Evolutionary conservation across 2,888 invertebrate species (phyloP).

Genomic region (Melinaea menophilus): DNA sequence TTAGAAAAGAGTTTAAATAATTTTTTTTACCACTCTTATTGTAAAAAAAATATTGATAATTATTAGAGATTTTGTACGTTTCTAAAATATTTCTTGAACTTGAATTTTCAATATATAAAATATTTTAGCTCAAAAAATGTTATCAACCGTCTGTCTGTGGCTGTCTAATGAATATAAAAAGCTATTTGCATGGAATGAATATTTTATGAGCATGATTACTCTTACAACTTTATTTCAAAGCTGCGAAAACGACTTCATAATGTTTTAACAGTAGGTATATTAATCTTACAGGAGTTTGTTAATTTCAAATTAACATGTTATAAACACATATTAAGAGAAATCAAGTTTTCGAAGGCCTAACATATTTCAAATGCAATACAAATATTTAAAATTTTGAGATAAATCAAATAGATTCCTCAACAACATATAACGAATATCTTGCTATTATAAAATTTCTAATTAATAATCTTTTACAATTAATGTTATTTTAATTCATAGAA

Average conservation of each 20-base stretch:
- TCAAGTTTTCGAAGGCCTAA: too few relatives aligned
- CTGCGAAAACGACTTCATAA: slow-evolving; percentile 5
- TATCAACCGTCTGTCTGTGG: slow-evolving; percentile 2
- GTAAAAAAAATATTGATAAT: too few relatives aligned
- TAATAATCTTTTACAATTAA: too few relatives aligned
- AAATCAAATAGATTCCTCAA: too few relatives aligned
- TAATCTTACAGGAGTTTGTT: not conserved
- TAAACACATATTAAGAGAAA: too few relatives aligned
- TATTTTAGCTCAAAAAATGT: not conserved
- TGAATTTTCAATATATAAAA: not conserved
- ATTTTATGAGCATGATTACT: slow-evolving; percentile 6
- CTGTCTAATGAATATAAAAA: slow-evolving; percentile 6
- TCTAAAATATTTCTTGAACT: not conserved
- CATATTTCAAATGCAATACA: too few relatives aligned
- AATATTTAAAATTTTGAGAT: too few relatives aligned
- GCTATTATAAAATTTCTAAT: too few relatives aligned
- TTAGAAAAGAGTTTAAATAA: too few relatives aligned
- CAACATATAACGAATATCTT: too few relatives aligned
- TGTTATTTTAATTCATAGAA: too few relatives aligned
- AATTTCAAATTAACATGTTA: not conserved
- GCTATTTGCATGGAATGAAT: slow-evolving; percentile 7
- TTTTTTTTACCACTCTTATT: too few relatives aligned
- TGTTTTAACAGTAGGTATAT: not conserved
- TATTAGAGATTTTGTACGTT: not conserved
- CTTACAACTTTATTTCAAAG: slow-evolving; percentile 8